phyloP scores from a whole-genome alignment of 2,797 vertebrate genomes.

The Characodon lateralis region DNA sequence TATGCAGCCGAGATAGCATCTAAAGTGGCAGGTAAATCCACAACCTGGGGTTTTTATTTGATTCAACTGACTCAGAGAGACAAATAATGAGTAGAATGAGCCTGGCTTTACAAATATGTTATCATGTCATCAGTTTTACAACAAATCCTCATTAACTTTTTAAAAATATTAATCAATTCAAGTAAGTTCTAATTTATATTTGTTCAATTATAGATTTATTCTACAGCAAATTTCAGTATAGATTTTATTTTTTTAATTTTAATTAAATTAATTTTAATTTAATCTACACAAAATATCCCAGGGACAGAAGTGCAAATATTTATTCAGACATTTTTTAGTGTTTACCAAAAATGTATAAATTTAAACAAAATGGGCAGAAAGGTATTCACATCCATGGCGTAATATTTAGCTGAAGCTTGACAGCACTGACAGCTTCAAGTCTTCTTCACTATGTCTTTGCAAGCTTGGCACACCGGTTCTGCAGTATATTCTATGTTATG shows the following conservation, averaged over 20 bases:
- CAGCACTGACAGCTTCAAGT: no score
- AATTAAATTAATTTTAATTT: no score
- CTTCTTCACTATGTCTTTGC: no score
- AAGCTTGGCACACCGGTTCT: no score
- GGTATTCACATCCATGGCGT: no score
- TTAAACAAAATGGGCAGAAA: neutral
- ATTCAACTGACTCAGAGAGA: neutral
- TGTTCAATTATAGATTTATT: neutral
- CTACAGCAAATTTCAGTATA: neutral
- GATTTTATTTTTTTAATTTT: neutral
- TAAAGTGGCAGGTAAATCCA: neutral
- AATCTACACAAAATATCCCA: neutral
- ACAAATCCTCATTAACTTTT: neutral
- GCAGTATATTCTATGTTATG: no score
- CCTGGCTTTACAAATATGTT: neutral
- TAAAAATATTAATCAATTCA: neutral
- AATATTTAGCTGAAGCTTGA: no score
- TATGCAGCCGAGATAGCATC: neutral
- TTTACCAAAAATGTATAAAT: neutral
- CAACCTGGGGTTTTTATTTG: neutral
- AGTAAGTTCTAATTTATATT: neutral
- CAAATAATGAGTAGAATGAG: slow-evolving; percentile 11
- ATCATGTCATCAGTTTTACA: neutral
- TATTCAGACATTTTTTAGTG: neutral
- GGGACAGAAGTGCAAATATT: neutral